These are phyloP conservation scores for Anthoscopus minutus DNA, from an alignment of 2,113 vertebrate genomes.

Conservation along the genomic window DNA sequence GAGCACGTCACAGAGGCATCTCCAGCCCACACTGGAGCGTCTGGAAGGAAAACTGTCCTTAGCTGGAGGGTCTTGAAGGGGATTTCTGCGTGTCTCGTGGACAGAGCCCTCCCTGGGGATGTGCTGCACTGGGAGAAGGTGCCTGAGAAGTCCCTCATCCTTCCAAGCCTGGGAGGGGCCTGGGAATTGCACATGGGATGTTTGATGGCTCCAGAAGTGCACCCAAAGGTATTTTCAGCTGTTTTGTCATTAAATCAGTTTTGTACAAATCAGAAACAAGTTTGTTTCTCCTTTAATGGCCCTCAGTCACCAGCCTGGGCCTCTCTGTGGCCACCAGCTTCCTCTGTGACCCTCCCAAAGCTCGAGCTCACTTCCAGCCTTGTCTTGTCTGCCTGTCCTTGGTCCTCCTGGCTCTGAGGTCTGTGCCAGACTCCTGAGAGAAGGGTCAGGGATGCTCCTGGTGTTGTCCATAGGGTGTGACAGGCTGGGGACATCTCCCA, in stretches of 20 bases:
- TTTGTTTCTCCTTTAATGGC: neutral
- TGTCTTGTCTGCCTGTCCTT: no score
- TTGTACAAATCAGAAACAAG: neutral
- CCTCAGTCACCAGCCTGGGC: rapidly evolving
- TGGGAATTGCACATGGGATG: neutral
- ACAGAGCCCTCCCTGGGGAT: neutral
- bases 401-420: neutral
- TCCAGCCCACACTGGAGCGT: rapidly evolving
- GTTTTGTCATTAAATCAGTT: conserved; percentile 34
- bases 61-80: neutral
- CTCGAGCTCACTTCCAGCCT: neutral
- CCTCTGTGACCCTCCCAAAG: neutral
- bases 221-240: neutral
- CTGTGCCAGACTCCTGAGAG: neutral
- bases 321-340: neutral
- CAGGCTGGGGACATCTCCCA: rapidly evolving
- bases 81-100: rapidly evolving
- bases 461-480: rapidly evolving
- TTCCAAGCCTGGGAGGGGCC: neutral
- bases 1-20: neutral
- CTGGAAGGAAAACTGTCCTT: neutral
- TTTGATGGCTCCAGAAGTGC: neutral
- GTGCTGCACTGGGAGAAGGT: neutral
- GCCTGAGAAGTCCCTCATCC: neutral
- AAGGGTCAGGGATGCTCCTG: neutral